These are phyloP conservation scores for Arctocebus calabarensis DNA, from an alignment of 2,797 vertebrate species.

Conservation along the genomic window DNA sequence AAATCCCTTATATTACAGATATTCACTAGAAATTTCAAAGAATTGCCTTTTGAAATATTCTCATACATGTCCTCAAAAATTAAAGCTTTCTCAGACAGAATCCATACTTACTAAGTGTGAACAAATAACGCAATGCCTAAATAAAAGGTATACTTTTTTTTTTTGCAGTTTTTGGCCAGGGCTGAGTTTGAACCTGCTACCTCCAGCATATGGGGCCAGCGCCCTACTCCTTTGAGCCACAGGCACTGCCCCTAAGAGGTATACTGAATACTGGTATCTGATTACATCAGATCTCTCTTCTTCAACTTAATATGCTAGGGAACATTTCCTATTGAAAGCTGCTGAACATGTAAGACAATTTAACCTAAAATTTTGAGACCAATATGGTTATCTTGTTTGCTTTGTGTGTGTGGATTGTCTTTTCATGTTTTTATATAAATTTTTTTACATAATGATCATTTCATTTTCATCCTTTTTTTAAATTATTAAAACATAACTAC, in stretches of 20 bases:
- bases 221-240: no score
- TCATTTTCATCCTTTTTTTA: no score
- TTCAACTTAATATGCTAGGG: not conserved
- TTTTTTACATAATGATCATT: no score
- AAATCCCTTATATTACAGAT: constrained; percentile 22
- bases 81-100: not conserved
- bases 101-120: not conserved
- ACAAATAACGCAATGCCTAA: constrained; percentile 35
- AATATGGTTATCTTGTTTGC: constrained; percentile 7
- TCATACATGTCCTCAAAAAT: not conserved
- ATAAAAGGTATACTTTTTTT: not conserved
- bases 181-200: no score
- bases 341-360: constrained; percentile 30
- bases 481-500: constrained; percentile 61
- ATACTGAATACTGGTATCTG: not conserved
- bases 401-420: not conserved
- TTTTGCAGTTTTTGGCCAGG: no score
- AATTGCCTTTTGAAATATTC: constrained; percentile 59
- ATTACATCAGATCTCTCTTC: not conserved
- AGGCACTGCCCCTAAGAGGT: not conserved
- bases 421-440: no score
- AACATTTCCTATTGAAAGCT: constrained; percentile 15
- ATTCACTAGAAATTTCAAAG: constrained; percentile 45
- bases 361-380: constrained; percentile 56
- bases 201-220: no score